phyloP scores from a whole-genome alignment of 2,888 invertebrate species.

The Thera britannica region DNA sequence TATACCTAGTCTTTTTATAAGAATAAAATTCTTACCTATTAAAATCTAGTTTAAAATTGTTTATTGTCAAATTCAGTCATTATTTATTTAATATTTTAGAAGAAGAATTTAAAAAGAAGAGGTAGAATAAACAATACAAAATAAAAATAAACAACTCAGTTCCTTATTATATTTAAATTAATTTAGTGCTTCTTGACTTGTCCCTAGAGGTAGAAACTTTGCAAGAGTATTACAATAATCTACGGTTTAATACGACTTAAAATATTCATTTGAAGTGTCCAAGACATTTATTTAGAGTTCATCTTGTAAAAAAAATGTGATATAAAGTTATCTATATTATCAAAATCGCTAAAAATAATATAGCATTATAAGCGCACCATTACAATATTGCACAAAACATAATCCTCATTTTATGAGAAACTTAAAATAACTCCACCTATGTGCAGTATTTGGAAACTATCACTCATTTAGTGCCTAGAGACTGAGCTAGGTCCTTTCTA shows the following conservation, averaged over 20 bases:
- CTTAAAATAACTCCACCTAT: constrained; percentile 18
- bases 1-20: neutral
- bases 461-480: neutral
- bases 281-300: neutral
- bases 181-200: neutral
- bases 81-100: neutral
- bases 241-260: too few relatives aligned
- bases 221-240: neutral
- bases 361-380: constrained; percentile 13
- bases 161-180: neutral
- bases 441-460: constrained; percentile 4
- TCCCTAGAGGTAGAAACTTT: neutral
- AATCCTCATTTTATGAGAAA: constrained; percentile 22
- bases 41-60: neutral
- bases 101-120: constrained; percentile 6
- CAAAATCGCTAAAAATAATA: neutral
- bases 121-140: constrained; percentile 5
- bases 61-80: constrained; percentile 25
- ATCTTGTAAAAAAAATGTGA: neutral
- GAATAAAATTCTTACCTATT: neutral
- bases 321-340: neutral
- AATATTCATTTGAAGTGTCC: neutral
- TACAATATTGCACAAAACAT: constrained; percentile 17
- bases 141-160: too few relatives aligned
- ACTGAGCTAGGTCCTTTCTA: neutral